Conservation (phyloP, 2,797 vertebrate genomes). For the Sebastiscus tertius region DNA sequence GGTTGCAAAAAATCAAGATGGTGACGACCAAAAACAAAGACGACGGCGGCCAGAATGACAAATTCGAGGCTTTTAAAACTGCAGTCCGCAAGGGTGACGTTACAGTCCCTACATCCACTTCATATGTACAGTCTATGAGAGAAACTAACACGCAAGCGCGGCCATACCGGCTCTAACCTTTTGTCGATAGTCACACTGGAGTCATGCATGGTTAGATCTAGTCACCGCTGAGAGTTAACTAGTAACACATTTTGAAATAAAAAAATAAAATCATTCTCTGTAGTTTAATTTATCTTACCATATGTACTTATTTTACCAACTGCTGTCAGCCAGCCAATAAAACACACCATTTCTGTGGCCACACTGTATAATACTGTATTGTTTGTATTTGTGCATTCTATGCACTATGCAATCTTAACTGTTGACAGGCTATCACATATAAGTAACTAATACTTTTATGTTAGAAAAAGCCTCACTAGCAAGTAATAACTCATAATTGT, state of each 20-base stretch:
- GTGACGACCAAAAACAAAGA: accelerated
- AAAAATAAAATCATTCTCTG: background rate
- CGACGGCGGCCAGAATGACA: too few species aligned
- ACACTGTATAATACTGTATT: background rate
- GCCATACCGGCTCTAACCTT: too few species aligned
- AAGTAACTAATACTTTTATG: background rate
- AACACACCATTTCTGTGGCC: background rate
- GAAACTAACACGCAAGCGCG: accelerated
- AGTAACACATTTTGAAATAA: background rate
- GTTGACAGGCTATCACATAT: background rate
- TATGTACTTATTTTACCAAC: background rate
- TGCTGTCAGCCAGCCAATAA: background rate
- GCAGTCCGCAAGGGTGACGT: accelerated
- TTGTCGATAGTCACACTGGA: background rate
- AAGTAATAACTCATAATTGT: background rate
- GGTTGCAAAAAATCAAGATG: too few species aligned
- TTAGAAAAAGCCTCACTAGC: background rate
- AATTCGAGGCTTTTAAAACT: too few species aligned
- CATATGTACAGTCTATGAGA: too few species aligned
- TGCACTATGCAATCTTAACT: background rate
- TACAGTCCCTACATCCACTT: too few species aligned
- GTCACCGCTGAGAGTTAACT: too few species aligned
- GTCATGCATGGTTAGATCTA: background rate
- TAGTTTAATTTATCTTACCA: background rate
- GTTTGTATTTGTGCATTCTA: background rate